Base-by-base conservation (phyloP, 2,113 vertebrate species). In the Arvicanthis niloticus region DNA sequence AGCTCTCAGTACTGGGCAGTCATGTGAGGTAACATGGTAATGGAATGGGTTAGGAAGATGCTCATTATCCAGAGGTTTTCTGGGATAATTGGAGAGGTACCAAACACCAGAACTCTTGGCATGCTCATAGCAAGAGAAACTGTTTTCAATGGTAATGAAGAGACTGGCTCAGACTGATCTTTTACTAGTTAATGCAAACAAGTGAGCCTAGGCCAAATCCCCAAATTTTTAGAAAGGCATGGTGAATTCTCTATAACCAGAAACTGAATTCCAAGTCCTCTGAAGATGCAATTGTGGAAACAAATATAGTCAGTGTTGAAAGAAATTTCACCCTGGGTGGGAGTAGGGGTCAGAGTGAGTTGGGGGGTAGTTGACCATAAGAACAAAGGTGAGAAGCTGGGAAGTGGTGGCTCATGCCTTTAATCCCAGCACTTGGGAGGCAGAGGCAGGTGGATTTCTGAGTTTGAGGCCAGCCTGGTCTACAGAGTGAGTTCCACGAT, bases 81-180 rank as follows among this genome's bases (percentile, higher is more conserved):
- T 19, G 5, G 72, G 45, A 34, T 65, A 58, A 85, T 58, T 72
- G 70, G 75, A 53, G 22, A 88, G 37, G 42, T n/a, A 62, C 19
- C 29, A 34, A 37, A 45, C 29, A 37, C 1, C 31, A 60, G 34
- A 7, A 58, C 15, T 0, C 0, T 40, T 94, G 62, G 34, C 0
- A 19, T 75, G 29, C 42, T 29, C 48, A 84, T 10, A 77, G 17
- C 17, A 86, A 48, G 26, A 70, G 21, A 85, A 84, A 65, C 16
- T 68, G n/a, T 4, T 58, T 85, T 89, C 76, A 72, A 5, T 40
- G 10, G n/a, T 45, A 72, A 73, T 21, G 12, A 85, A 84, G 6
- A 53, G 5, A 67, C 37, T 26, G 26, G 73, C 53, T 56, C 34
- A 89, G 40, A 53, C 17, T 58, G 13, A 29, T 85, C n/a, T 42